Evolutionary conservation across 2,888 invertebrate genomes (phyloP).

Genomic region (Andrena hattorfiana): DNA sequence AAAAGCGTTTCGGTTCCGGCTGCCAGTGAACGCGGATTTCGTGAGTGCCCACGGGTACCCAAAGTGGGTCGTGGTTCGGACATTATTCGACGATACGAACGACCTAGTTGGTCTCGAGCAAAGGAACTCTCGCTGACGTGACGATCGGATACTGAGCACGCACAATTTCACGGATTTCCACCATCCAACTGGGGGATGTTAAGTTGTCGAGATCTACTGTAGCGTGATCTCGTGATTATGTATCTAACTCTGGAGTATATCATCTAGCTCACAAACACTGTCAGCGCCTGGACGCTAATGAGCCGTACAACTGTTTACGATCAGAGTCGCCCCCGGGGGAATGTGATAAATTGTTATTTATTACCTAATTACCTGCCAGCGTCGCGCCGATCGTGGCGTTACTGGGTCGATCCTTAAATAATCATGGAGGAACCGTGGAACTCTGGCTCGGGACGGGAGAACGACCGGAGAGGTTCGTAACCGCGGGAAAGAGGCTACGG

Average conservation of each 20-base stretch:
- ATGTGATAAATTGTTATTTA: neutral
- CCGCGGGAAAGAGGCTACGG: neutral
- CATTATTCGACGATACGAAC: slow-evolving; percentile 58
- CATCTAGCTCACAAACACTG: neutral
- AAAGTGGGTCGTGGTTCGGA: slow-evolving; percentile 66
- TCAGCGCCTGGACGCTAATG: neutral
- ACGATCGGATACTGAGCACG: neutral
- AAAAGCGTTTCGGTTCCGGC: slow-evolving; percentile 77
- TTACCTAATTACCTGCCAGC: neutral
- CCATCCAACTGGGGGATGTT: neutral
- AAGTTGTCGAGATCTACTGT: neutral
- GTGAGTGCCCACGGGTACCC: slow-evolving; percentile 55
- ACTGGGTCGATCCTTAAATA: neutral
- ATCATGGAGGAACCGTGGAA: neutral
- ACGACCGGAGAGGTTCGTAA: neutral
- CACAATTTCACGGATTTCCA: neutral
- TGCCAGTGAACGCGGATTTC: slow-evolving; percentile 71
- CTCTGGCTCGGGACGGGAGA: neutral
- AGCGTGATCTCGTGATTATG: neutral
- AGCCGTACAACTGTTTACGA: slow-evolving; percentile 1
- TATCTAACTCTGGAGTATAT: neutral
- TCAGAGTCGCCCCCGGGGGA: neutral
- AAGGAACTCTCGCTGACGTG: slow-evolving; percentile 9
- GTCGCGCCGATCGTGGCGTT: neutral
- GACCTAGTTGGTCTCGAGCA: slow-evolving; percentile 42